Conservation (phyloP, 2,888 invertebrate species). For the Chloroclystis v-ata region DNA sequence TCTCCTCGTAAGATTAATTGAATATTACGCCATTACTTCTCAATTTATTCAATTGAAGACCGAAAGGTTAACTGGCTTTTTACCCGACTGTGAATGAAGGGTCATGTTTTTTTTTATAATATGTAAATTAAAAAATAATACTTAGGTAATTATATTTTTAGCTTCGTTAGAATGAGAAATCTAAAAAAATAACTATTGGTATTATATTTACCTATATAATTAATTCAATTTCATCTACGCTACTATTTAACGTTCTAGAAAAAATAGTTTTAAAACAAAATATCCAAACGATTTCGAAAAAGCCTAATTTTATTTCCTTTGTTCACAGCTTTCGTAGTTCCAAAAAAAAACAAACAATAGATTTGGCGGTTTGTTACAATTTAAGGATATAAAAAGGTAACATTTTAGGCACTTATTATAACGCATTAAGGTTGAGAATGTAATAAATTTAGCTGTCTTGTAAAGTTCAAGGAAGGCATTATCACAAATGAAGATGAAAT, state of each 20-base stretch:
- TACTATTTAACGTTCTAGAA: too few species aligned
- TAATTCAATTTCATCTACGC: too few species aligned
- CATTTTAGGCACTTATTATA: not conserved
- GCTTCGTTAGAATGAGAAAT: too few species aligned
- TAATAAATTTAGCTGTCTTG: not conserved
- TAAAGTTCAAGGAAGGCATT: slow-evolving; percentile 23
- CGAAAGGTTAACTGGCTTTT: not conserved
- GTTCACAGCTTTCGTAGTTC: not conserved
- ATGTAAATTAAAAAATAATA: too few species aligned
- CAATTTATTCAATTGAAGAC: slow-evolving; percentile 12
- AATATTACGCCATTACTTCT: slow-evolving; percentile 17
- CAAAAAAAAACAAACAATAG: slow-evolving; percentile 9
- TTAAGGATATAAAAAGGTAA: not conserved
- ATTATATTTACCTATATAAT: too few species aligned
- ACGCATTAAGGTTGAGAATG: slow-evolving; percentile 9
- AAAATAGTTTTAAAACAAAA: too few species aligned
- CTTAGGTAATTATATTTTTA: too few species aligned
- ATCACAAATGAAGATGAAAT: slow-evolving; percentile 15
- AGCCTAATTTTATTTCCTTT: too few species aligned
- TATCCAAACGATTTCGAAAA: too few species aligned
- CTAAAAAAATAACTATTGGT: too few species aligned
- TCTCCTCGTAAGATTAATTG: slow-evolving; percentile 15
- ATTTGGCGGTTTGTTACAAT: not conserved
- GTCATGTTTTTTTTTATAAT: too few species aligned
- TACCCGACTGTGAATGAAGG: not conserved